Percentiles rank a stretch among this genome's conserved stretches.
phyloP scores from a whole-genome alignment of 2,113 vertebrate species.

The Dicerorhinus sumatrensis region DNA sequence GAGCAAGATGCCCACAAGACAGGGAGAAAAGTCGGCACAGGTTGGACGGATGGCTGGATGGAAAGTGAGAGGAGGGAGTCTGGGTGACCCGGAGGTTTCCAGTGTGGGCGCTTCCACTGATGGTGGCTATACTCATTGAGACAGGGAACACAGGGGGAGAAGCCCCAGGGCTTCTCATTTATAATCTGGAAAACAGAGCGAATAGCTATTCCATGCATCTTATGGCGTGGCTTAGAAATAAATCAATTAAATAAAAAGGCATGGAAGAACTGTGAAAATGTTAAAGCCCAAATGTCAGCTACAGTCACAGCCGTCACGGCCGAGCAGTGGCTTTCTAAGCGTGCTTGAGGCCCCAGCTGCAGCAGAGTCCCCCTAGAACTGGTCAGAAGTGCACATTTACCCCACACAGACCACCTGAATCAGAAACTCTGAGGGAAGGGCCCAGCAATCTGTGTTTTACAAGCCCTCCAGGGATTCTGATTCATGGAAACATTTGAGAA shows the following conservation, averaged over 20 bases:
- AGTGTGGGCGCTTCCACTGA: too few relatives aligned
- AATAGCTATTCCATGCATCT: neutral
- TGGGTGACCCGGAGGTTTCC: neutral
- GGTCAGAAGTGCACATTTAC: neutral
- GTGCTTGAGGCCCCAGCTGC: too few relatives aligned
- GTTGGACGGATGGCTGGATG: too few relatives aligned
- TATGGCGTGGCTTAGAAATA: neutral
- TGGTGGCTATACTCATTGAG: neutral
- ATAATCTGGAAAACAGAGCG: neutral
- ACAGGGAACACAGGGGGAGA: neutral
- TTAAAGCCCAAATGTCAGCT: neutral
- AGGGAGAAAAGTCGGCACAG: neutral
- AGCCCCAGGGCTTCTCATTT: neutral
- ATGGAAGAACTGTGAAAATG: neutral
- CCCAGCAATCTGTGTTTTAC: neutral
- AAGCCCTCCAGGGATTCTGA: neutral
- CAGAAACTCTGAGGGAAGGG: neutral
- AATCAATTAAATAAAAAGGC: neutral
- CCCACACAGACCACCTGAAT: neutral
- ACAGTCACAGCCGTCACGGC: rapidly evolving
- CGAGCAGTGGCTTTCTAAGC: neutral
- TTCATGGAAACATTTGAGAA: neutral
- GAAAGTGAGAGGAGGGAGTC: neutral
- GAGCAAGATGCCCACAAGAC: rapidly evolving
- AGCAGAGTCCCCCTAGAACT: neutral